Evolutionary conservation across 2,113 vertebrate genomes (phyloP).

Genomic region (Poeciliopsis retropinna): DNA sequence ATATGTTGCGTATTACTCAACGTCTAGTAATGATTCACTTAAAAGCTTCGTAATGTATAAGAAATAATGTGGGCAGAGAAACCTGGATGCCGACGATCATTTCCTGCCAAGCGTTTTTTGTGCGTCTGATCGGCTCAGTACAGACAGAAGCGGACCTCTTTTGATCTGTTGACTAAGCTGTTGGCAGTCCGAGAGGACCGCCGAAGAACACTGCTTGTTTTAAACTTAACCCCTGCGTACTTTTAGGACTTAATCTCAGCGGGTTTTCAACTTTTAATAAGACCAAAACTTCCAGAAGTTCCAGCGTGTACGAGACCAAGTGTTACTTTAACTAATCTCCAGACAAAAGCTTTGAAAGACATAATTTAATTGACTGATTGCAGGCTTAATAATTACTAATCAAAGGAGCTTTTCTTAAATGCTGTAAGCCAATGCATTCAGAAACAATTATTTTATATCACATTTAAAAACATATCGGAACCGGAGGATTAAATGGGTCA

Average conservation of each 20-base stretch:
- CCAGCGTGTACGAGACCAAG: slow-evolving; percentile 16
- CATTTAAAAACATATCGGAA: neutral
- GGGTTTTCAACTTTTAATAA: slow-evolving; percentile 39
- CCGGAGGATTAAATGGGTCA: neutral
- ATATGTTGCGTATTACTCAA: neutral
- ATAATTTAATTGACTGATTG: neutral
- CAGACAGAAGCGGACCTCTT: slow-evolving; percentile 25
- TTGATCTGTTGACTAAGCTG: slow-evolving; percentile 27
- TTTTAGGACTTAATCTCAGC: slow-evolving; percentile 21
- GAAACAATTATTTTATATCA: neutral
- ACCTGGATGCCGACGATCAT: slow-evolving; percentile 38
- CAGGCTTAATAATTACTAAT: slow-evolving; percentile 1
- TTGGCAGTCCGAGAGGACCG: slow-evolving; percentile 8
- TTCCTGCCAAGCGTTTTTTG: slow-evolving; percentile 11
- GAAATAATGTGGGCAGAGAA: slow-evolving; percentile 38
- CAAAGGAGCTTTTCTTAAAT: neutral
- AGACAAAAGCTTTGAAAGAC: slow-evolving; percentile 3
- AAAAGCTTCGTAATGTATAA: slow-evolving; percentile 21
- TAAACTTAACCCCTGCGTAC: slow-evolving; percentile 28
- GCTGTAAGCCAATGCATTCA: neutral
- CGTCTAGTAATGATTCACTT: slow-evolving; percentile 32
- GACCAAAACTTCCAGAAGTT: slow-evolving; percentile 25
- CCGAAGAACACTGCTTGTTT: slow-evolving; percentile 21
- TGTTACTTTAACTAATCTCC: slow-evolving; percentile 34
- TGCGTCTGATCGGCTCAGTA: slow-evolving; percentile 37